Base-by-base conservation (phyloP, 2,888 invertebrate species). In the Euspilapteryx auroguttella region DNA sequence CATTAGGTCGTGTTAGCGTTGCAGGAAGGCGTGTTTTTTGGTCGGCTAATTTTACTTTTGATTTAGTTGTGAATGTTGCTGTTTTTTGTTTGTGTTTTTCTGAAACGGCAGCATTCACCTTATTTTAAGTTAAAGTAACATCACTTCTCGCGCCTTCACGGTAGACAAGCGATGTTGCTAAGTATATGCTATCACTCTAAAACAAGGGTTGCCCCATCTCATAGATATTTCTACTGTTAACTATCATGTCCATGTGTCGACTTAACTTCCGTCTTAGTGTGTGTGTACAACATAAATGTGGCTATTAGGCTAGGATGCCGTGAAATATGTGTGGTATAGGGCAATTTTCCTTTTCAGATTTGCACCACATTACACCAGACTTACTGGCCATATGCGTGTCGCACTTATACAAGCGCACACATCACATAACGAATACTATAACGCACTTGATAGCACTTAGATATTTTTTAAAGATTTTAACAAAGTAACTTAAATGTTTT, bases 141-240 rank as follows among this genome's bases (percentile, higher is more conserved):
- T 21, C 25, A 25, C 14, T 25, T 25, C 24, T 24, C 21, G 12
- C 13, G 8, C 12, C n/a, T n/a, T n/a, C n/a, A n/a, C n/a, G n/a
- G 24, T 7, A 3, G 5, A 3, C 54, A 48, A 61, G 51, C 47
- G 52, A 43, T 54, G 52, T 48, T 55, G 48, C 36, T 45, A 9
- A n/a, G n/a, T n/a, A n/a, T 17, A 8, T 17, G 17, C 52, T 44
- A 38, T 41, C 37, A 44, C 42, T 43, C 53, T 59, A 62, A 71
- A 75, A 73, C 75, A 71, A 75, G 75, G 75, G 75, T 75, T 75
- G 75, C 75, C 75, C 75, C 75, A 75, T 75, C 55, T 75, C 75
- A 75, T 75, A 66, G 66, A 71, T 68, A 66, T 69, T 64, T 66
- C 68, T 62, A 52, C 54, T 55, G 61, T 71, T 64, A 65, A 71